phyloP scores from a whole-genome alignment of 2,888 invertebrate species.

The Auanema sp. region DNA sequence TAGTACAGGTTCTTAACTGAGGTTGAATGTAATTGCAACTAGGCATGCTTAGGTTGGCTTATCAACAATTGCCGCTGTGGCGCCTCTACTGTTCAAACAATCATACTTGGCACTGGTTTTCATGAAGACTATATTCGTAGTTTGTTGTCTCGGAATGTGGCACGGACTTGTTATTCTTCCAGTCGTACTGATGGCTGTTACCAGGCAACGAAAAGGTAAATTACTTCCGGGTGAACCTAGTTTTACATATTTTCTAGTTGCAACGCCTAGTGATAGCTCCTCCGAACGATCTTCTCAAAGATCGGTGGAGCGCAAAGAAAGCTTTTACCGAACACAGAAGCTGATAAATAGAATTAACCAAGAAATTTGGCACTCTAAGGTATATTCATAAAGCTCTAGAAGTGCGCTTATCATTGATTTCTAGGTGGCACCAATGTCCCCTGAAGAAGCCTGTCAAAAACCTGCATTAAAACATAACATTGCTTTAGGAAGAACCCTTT shows the following conservation, averaged over 20 bases:
- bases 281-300: conserved; percentile 45
- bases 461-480: conserved; percentile 32
- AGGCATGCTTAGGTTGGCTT: conserved; percentile 52
- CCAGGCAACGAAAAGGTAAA: conserved; percentile 19
- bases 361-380: conserved; percentile 22
- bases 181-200: conserved; percentile 43
- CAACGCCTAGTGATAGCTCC: conserved; percentile 24
- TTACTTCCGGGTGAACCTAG: background rate
- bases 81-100: conserved; percentile 57
- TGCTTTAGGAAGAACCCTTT: conserved; percentile 30
- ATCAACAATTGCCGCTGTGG: conserved; percentile 56
- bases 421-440: conserved; percentile 18
- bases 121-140: conserved; percentile 55
- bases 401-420: background rate
- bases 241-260: conserved; percentile 4
- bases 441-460: conserved; percentile 19
- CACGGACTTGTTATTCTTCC: conserved; percentile 56
- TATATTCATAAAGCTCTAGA: background rate
- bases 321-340: conserved; percentile 43
- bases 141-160: conserved; percentile 57
- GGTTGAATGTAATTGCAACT: background rate
- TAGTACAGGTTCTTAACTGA: conserved; percentile 35
- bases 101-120: conserved; percentile 59
- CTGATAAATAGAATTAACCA: conserved; percentile 20
- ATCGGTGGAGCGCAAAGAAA: conserved; percentile 50